Conservation (phyloP, 2,888 invertebrate species). For the Metellina segmentata region DNA sequence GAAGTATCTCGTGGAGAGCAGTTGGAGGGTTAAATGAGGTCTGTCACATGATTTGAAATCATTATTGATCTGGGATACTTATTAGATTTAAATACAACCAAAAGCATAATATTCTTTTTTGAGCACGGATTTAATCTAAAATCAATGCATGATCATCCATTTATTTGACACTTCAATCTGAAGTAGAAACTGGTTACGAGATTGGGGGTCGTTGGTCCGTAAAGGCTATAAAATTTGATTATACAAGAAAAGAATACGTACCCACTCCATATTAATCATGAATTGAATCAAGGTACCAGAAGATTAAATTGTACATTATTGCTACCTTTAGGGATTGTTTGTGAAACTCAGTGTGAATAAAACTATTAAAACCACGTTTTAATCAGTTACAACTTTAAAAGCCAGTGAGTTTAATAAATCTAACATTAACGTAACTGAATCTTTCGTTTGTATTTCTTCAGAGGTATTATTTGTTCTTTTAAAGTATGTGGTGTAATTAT, state of each 20-base stretch:
- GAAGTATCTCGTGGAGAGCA: no score
- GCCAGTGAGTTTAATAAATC: no score
- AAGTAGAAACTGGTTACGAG: not conserved
- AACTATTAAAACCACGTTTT: no score
- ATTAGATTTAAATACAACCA: no score
- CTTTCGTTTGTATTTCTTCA: no score
- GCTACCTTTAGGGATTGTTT: not conserved
- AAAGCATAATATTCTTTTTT: not conserved
- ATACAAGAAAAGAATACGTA: not conserved
- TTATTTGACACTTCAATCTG: not conserved
- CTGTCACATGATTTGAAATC: no score
- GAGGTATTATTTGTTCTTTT: no score
- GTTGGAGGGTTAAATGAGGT: no score
- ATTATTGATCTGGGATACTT: no score
- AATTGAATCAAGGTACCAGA: not conserved
- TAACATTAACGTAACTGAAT: no score
- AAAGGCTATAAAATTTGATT: not conserved
- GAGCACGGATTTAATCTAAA: not conserved
- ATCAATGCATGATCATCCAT: not conserved
- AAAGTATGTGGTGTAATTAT: no score
- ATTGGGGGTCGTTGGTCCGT: not conserved
- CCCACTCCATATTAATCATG: not conserved
- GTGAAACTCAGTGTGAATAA: not conserved
- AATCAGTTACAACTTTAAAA: no score
- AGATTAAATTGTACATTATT: not conserved